Evolutionary conservation across 2,888 invertebrate species (phyloP), one percentile per base, ranked within the genome.

Genomic region (Eulithis prunata): DNA sequence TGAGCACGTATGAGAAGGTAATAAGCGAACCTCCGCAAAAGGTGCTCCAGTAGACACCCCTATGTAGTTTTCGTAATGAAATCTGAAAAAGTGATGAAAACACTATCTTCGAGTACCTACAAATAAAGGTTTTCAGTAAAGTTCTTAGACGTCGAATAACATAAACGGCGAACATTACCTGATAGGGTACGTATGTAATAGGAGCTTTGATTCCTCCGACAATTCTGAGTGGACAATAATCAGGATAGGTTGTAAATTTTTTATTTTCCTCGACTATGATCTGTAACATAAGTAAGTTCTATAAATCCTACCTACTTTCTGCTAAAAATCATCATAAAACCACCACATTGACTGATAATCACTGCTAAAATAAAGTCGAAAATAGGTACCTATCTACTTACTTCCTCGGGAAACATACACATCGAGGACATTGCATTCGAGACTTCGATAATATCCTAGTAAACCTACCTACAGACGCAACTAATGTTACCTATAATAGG

Each of bases 11-110:
- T 41, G 43, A 12, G 14, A 49, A 56, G 1, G 62, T 56, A 28
- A 62, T n/a, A 2, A 56, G 12, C 1, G 62, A 41, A 6, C 56
- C 62, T 32, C 56, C 62, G 13, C 62, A 62, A 55, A 56, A 62
- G n/a, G 62, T 49, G 4, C 7, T 6, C 62, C 56, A 56, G 0
- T 41, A 36, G 2, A n/a, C 3, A n/a, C 13, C 10, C n/a, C 8
- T 7, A 5, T 12, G n/a, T 28, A 7, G 13, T 11, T 12, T 51
- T 41, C 58, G 38, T 12, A 58, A 8, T 41, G 58, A 38, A 51
- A 58, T n/a, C 58, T 58, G 41, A 38, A 58, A 58, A 13, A 14
- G 1, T 14, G 1, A 4, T 47, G n/a, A 5, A 47, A 14, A 47
- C 6, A n/a, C 4, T n/a, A 12, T 45, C 12, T 32, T 32, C 32